phyloP scores from a whole-genome alignment of 1,140 invertebrate genomes.

The Ctenoplectra terminalis region DNA sequence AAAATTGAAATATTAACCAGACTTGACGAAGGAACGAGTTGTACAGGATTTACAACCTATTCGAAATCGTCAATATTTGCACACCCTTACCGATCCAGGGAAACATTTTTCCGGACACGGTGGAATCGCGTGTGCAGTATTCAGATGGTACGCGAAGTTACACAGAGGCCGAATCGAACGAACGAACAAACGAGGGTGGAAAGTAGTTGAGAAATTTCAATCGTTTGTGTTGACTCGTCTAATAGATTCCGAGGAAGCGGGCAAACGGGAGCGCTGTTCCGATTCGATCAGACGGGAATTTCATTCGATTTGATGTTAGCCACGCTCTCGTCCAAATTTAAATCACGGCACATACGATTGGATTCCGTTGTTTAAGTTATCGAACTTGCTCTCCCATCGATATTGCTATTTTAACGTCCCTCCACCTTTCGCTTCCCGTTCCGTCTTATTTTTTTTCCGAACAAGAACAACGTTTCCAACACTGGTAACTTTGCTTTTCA shows the following conservation, averaged over 20 bases:
- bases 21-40: no score
- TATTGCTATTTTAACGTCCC: not conserved
- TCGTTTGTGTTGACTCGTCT: constrained; percentile 54
- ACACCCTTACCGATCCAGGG: not conserved
- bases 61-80: constrained; percentile 31
- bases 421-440: no score
- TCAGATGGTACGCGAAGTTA: constrained; percentile 19
- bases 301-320: constrained; percentile 46
- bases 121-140: constrained; percentile 18
- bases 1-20: not conserved
- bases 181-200: constrained; percentile 31
- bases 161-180: constrained; percentile 6
- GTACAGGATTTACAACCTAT: constrained; percentile 8
- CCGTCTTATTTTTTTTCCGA: no score
- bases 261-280: constrained; percentile 34
- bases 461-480: no score
- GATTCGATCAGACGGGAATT: constrained; percentile 50
- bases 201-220: constrained; percentile 56
- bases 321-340: constrained; percentile 40
- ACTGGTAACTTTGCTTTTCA: no score
- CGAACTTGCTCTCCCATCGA: not conserved
- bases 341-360: constrained; percentile 41
- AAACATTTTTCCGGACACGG: constrained; percentile 20
- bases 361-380: constrained; percentile 50
- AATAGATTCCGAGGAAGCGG: constrained; percentile 45